phyloP scores from a whole-genome alignment of 2,113 vertebrate species.

The Ovis aries region ARS-UI_Ramb_v3.0 NC_056056.1:22147501-22148000 shows the following conservation, averaged over 20 bases:
- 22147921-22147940: not conserved
- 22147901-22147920: not conserved
- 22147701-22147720: not conserved
- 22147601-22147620: not conserved
- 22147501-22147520: not conserved
- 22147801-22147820: not conserved
- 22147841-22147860: not conserved
- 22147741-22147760: not conserved
- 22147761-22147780: not conserved
- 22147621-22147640: not conserved
- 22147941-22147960: not conserved
- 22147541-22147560: not conserved
- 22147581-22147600: not conserved
- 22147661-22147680: not conserved
- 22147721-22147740: not conserved
- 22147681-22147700: not conserved
- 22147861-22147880: not conserved
- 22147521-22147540: not conserved
- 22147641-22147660: not conserved
- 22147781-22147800: not conserved
- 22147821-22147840: not conserved
- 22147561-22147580: not conserved
- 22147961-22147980: not conserved
- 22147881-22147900: not conserved
- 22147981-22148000: fast-evolving